Conservation (phyloP, 2,113 vertebrate species). For the Kryptolebias marmoratus region DNA sequence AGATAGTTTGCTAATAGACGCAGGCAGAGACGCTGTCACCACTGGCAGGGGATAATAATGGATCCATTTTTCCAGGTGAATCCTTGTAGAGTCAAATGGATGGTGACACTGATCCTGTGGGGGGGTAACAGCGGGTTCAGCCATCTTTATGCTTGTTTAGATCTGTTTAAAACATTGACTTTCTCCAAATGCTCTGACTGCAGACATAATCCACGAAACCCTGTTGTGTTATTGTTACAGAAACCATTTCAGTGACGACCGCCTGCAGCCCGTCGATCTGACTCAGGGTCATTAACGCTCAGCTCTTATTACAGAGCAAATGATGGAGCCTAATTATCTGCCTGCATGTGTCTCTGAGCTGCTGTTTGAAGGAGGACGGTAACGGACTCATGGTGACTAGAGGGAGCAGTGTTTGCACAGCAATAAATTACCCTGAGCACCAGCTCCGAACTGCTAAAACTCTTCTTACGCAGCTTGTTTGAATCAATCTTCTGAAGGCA, state of each 20-base stretch:
- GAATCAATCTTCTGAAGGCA: not conserved
- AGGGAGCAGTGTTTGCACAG: not conserved
- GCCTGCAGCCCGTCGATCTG: conserved; percentile 43
- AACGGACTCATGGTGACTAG: not conserved
- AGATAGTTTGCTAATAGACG: too few species aligned
- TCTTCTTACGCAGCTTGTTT: not conserved
- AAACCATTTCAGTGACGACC: conserved; percentile 30
- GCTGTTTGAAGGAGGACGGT: conserved; percentile 16
- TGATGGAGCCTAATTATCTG: conserved; percentile 43
- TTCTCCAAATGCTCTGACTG: not conserved
- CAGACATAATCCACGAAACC: not conserved
- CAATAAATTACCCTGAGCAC: conserved; percentile 1
- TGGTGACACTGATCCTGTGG: conserved; percentile 1
- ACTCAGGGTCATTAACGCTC: conserved; percentile 56
- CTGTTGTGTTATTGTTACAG: conserved; percentile 11
- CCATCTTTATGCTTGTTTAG: conserved; percentile 24
- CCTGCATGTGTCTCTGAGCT: conserved; percentile 30
- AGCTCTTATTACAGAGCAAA: conserved; percentile 50
- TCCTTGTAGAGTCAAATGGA: conserved; percentile 17
- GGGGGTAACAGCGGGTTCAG: conserved; percentile 23
- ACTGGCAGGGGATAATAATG: too few species aligned
- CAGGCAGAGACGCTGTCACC: too few species aligned
- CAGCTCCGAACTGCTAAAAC: conserved; percentile 2
- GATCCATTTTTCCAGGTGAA: too few species aligned
- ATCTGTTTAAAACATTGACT: conserved; percentile 28